These are phyloP conservation scores for Tragelaphus buxtoni DNA, from an alignment of 2,113 vertebrate genomes.

Conservation along the genomic window DNA sequence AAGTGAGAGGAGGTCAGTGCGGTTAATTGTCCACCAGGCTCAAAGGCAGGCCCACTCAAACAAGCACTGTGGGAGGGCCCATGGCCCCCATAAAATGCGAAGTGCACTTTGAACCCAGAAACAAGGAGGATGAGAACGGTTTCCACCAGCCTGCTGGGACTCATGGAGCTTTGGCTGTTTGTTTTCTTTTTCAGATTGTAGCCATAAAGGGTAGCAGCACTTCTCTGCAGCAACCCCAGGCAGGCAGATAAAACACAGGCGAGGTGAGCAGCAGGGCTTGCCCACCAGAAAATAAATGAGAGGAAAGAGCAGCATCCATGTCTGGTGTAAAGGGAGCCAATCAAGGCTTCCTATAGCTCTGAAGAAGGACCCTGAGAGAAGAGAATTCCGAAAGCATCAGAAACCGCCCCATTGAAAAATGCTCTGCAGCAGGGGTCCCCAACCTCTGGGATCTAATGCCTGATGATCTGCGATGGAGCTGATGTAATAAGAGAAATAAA, in stretches of 20 bases:
- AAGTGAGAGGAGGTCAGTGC: background rate
- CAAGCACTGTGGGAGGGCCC: constrained; percentile 30
- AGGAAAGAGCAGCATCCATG: background rate
- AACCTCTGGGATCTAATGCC: background rate
- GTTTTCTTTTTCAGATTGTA: constrained; percentile 20
- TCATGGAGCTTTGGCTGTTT: background rate
- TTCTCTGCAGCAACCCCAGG: background rate
- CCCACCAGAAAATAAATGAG: background rate
- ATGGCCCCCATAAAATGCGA: constrained; percentile 37
- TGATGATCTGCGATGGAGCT: background rate
- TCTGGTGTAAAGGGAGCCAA: background rate
- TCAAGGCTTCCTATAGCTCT: background rate
- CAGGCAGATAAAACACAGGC: background rate
- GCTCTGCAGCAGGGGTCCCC: background rate
- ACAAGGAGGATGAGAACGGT: constrained; percentile 8
- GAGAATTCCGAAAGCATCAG: background rate
- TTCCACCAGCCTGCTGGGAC: constrained; percentile 45
- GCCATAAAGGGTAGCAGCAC: constrained; percentile 17
- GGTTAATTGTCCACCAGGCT: constrained; percentile 60
- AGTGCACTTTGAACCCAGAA: constrained; percentile 55
- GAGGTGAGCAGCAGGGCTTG: background rate
- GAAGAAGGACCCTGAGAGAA: background rate
- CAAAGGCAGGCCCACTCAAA: constrained; percentile 12
- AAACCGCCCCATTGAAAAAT: background rate
- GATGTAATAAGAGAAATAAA: background rate